Evolutionary conservation across 2,797 vertebrate genomes (phyloP).

Genomic region (Streptopelia turtur): DNA sequence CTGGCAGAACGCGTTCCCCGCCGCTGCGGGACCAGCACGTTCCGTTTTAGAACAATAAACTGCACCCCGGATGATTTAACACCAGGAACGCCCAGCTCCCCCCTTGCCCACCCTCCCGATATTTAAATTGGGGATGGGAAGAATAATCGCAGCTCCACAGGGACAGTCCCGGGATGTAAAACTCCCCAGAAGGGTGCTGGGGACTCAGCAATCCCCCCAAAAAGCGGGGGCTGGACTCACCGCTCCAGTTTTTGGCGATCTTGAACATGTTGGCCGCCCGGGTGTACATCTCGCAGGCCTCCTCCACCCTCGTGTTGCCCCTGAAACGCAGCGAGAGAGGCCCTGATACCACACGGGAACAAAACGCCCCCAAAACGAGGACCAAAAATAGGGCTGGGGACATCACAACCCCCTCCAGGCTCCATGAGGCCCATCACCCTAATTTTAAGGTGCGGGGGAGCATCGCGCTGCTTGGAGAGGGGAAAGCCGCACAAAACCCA

Average conservation of each 20-base stretch:
- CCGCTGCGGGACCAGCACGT: conserved; percentile 78
- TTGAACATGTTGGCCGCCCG: conserved; percentile 99
- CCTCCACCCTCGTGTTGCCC: conserved; percentile 94
- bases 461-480: neutral
- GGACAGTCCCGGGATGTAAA: neutral
- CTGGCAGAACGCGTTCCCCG: conserved; percentile 95
- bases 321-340: conserved; percentile 68
- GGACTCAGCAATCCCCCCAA: too few relatives aligned
- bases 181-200: too few relatives aligned
- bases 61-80: neutral
- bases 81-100: neutral
- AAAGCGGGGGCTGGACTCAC: conserved; percentile 73
- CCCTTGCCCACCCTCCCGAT: neutral
- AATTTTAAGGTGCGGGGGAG: neutral
- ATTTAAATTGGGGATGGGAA: neutral
- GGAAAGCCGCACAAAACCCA: neutral
- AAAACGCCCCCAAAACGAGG: accelerated
- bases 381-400: accelerated
- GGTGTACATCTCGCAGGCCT: conserved; percentile 99
- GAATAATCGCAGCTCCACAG: neutral
- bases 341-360: neutral
- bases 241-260: conserved; percentile 98
- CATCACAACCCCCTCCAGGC: neutral
- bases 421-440: neutral
- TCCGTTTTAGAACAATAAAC: too few relatives aligned